phyloP scores from a whole-genome alignment of 2,888 invertebrate genomes.

The Aelia acuminata region DNA sequence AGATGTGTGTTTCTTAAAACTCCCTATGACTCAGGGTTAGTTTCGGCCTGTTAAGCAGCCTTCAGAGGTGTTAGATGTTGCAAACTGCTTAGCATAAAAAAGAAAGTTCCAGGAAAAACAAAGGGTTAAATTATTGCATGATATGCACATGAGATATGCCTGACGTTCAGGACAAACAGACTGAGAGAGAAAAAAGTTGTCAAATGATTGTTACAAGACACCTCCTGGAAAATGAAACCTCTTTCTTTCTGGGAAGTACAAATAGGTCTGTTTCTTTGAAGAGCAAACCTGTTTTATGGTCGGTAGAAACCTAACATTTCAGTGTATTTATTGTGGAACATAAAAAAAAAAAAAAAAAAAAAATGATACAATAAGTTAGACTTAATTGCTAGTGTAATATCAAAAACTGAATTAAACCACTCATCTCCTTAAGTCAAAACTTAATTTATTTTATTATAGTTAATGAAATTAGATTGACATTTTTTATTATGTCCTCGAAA shows the following conservation, averaged over 20 bases:
- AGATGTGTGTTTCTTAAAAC: background rate
- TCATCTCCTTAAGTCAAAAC: no score
- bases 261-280: conserved; percentile 13
- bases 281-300: background rate
- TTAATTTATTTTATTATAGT: no score
- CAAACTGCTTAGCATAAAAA: conserved; percentile 31
- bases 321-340: no score
- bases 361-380: no score
- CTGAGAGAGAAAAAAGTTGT: background rate
- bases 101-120: conserved; percentile 37
- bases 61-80: conserved; percentile 28
- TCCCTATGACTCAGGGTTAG: background rate
- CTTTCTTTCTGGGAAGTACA: background rate
- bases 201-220: background rate
- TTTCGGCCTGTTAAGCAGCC: background rate
- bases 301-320: background rate
- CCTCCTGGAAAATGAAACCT: background rate
- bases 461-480: no score
- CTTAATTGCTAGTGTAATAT: no score
- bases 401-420: no score
- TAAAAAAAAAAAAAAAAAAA: no score
- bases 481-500: no score
- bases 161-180: background rate
- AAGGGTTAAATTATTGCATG: conserved; percentile 15
- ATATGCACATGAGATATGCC: background rate